A percentile compares a stretch with the other conserved stretches of the same genome.
Conservation (phyloP, 2,113 vertebrate genomes). For the Sitta europaea region DNA sequence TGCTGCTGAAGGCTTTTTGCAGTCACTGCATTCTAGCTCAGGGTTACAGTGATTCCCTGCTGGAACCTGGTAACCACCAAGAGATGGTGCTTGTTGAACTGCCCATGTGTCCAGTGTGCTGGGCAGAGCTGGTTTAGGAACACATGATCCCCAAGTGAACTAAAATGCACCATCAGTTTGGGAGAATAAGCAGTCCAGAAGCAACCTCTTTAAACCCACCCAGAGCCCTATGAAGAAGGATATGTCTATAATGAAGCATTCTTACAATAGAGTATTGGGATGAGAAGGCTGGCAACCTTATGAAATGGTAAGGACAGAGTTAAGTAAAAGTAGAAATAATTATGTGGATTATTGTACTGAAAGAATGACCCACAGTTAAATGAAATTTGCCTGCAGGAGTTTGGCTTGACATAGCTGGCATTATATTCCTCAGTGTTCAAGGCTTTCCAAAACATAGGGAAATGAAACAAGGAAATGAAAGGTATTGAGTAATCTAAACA, state of each 20-base stretch:
- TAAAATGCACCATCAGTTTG: neutral
- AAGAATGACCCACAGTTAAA: neutral
- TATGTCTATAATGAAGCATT: neutral
- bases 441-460: constrained; percentile 71
- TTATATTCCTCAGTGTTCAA: constrained; percentile 53
- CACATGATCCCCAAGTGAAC: rapidly evolving
- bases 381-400: neutral
- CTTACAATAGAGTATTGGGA: neutral
- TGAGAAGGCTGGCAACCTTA: neutral
- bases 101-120: rapidly evolving
- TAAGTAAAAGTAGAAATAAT: neutral
- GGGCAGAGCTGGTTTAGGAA: neutral
- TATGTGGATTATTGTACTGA: neutral
- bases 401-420: constrained; percentile 11
- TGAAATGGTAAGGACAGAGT: neutral
- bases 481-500: constrained; percentile 71
- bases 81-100: neutral
- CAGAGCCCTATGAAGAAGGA: neutral
- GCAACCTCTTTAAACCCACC: neutral
- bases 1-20: neutral
- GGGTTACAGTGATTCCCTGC: neutral
- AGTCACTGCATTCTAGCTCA: too few relatives aligned
- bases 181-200: neutral
- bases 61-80: rapidly evolving
- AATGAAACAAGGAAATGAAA: constrained; percentile 82